Evolutionary conservation across 1,140 invertebrate genomes (phyloP).

Genomic region (Leptoteleia sp.): DNA sequence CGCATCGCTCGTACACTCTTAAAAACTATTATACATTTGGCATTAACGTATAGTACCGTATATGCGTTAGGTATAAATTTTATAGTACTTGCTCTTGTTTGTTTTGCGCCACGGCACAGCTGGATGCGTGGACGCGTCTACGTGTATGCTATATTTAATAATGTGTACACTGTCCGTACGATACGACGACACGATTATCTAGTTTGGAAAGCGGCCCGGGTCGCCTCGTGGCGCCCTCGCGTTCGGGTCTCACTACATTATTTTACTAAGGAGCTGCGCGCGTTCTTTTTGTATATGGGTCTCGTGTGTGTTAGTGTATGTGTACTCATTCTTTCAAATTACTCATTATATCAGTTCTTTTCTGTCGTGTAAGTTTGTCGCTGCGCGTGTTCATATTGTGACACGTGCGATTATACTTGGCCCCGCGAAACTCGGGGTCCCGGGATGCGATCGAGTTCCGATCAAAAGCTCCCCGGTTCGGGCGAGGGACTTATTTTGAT

Average conservation of each 20-base stretch:
- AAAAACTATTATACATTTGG: constrained; percentile 81
- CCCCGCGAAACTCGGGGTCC: constrained; percentile 28
- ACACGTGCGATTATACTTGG: constrained; percentile 12
- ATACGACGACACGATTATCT: constrained; percentile 75
- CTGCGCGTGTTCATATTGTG: constrained; percentile 36
- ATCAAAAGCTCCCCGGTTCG: constrained; percentile 40
- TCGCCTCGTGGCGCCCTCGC: constrained; percentile 60
- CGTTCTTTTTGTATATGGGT: constrained; percentile 47
- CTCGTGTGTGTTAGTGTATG: not conserved
- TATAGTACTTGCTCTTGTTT: constrained; percentile 72
- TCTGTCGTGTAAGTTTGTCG: constrained; percentile 28
- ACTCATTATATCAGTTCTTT: constrained; percentile 34
- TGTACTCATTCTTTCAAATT: constrained; percentile 24
- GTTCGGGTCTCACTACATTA: constrained; percentile 65
- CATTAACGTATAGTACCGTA: constrained; percentile 80
- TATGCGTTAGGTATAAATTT: constrained; percentile 80
- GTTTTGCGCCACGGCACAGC: constrained; percentile 48
- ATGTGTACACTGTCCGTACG: constrained; percentile 71
- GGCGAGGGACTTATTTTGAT: constrained; percentile 56
- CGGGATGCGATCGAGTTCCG: constrained; percentile 21
- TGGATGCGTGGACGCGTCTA: constrained; percentile 60
- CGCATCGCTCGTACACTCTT: constrained; percentile 66
- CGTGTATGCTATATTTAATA: constrained; percentile 71
- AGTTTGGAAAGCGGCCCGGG: constrained; percentile 72
- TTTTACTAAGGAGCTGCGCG: constrained; percentile 67